Percentiles rank a stretch among this genome's conserved stretches.
Evolutionary conservation across 2,797 vertebrate species (phyloP).

Genomic region (Urophycis tenuis): DNA sequence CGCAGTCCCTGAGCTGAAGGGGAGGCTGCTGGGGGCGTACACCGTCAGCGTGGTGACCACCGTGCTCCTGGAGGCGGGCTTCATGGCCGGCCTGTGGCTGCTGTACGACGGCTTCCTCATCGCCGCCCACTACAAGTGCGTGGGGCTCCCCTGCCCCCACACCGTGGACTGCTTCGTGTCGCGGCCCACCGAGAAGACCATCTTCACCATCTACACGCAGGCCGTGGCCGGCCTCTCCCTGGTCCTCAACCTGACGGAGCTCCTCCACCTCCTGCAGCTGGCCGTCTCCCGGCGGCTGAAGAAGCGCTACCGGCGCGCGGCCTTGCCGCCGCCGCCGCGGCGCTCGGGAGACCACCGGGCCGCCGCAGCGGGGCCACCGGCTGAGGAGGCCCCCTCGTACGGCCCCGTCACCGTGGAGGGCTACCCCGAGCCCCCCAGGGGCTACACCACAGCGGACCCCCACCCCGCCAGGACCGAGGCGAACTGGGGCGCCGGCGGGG

Average conservation of each 20-base stretch:
- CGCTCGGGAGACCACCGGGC: background rate
- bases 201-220: conserved; percentile 78
- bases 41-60: conserved; percentile 69
- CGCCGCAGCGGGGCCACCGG: conserved; percentile 13
- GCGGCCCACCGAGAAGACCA: conserved; percentile 77
- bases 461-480: conserved; percentile 24
- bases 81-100: conserved; percentile 72
- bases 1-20: conserved; percentile 62
- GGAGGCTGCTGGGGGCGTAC: conserved; percentile 68
- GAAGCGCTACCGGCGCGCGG: conserved; percentile 36
- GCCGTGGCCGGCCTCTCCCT: conserved; percentile 66
- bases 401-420: conserved; percentile 32
- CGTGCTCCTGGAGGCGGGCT: conserved; percentile 68
- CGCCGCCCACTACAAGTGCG: conserved; percentile 64
- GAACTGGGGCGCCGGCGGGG: conserved; percentile 42
- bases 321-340: background rate
- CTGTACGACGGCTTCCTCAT: conserved; percentile 74
- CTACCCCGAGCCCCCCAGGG: conserved; percentile 45
- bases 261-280: conserved; percentile 66
- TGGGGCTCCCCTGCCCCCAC: conserved; percentile 67
- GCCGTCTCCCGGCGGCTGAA: conserved; percentile 55
- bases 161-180: conserved; percentile 79
- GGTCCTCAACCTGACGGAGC: conserved; percentile 73
- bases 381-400: conserved; percentile 16
- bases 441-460: conserved; percentile 27